Evolutionary conservation across 1,140 invertebrate species (phyloP), one percentile per base, ranked within the genome.

Genomic region (Meloidogyne floridensis): DNA sequence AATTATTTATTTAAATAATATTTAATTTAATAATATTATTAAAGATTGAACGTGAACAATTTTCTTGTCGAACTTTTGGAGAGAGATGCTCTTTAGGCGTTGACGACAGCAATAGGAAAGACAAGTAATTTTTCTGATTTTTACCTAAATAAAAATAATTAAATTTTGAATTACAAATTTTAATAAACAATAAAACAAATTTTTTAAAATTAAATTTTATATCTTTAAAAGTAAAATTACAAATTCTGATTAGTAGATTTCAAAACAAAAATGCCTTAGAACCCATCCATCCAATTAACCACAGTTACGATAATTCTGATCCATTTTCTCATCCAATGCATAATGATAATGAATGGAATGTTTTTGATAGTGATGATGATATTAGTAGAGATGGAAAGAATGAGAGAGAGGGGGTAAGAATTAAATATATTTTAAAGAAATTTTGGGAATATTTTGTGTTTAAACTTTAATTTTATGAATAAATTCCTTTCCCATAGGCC

Each of bases 41-140:
- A 42, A 65, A 79, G 77, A 72, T 79, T 32, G 77, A 79, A 43
- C 77, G 77, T n/a, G 65, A 70, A 79, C 77, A 79, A 9, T 79
- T 77, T 20, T 20, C 77, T 9, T 53, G 53, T 69, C 59, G 77
- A 13, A 69, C 43, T 11, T 79, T 79, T 72, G 77, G 65, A 7
- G 77, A 79, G n/a, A 47, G 53, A 6, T 47, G 20, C n/a, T 69
- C 65, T 11, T 20, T 79, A n/a, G 77, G 77, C 10, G 59, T 0
- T 13, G 47, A 54, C 0, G 75, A 32, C 32, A 32, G 10, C 8
- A 4, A n/a, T 18, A 20, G 20, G 2, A 75, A 32, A 10, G 74
- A 8, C 13, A 74, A 20, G 3, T 8, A 54, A 47, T 47, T 47
- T 32, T 47, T 20, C 56, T n/a, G 56, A 15, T 59, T 59, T 59